Evolutionary conservation across 2,888 invertebrate genomes (phyloP), one percentile per base, ranked within the genome.

Genomic region (Clusia tigrina): DNA sequence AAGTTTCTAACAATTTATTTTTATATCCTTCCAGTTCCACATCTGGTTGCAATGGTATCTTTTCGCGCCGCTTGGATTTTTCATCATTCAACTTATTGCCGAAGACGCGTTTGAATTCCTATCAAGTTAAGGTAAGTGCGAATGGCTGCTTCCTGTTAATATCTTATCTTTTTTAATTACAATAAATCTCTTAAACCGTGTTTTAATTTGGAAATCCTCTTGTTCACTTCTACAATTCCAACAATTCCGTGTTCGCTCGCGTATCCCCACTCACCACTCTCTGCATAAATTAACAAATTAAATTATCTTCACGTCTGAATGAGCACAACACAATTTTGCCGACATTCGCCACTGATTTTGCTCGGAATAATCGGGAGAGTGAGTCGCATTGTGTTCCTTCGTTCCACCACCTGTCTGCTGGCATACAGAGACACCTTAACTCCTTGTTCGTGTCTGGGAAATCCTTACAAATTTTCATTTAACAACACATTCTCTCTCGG

Each of bases 21-120:
- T 64, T 71, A 66, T 82, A 74, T 82, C 67, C 77, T 88, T 87
- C 24, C 88, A 94, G 94, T 81, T 90, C 92, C 80, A 93, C 92
- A 71, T 93, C 93, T 77, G 93, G 93, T 70, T 93, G 94, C 69
- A 94, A 93, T 82, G 94, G 94, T 64, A 95, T 98, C 76, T 98
- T 98, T 86, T 92, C 93, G 51, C 90, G 95, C 77, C 91, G 98
- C 73, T 87, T 92, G 83, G 96, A 97, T 86, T 95, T 96, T 88
- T 94, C 95, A 78, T 94, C 95, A 60, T 95, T 96, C 89, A 95
- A 95, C 85, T 89, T 91, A 74, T 89, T 98, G 80, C 98, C 98
- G 73, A 91, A 91, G 85, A 92, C 95, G 84, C 97, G 97, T 87
- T 91, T 96, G 83, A 98, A 98, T 88, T 96, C 97, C 80, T 98